Evolutionary conservation across 2,113 vertebrate genomes (phyloP).

Genomic region (Paramormyrops kingsleyae): DNA sequence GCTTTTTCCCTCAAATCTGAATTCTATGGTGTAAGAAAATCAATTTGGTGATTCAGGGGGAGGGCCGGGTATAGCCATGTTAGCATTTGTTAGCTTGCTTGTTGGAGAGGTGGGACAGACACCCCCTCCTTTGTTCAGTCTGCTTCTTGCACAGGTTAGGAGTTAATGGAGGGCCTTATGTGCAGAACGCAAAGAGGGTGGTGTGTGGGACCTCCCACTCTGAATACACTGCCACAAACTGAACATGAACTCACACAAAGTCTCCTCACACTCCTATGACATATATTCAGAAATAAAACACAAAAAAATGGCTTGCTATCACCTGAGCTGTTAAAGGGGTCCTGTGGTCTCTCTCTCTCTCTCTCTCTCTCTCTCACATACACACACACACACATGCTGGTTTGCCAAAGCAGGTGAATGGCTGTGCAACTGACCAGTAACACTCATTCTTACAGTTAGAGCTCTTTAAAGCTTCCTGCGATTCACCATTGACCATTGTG

Average conservation of each 20-base stretch:
- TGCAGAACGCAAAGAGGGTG: conserved; percentile 50
- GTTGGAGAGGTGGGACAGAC: conserved; percentile 62
- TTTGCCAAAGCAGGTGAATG: neutral
- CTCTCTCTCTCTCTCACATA: no score
- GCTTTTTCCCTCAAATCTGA: conserved; percentile 31
- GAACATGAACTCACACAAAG: neutral
- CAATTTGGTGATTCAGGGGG: conserved; percentile 75
- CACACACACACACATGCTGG: neutral
- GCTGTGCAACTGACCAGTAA: neutral
- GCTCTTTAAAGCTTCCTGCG: conserved; percentile 44
- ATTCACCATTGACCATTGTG: conserved; percentile 64
- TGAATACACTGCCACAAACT: neutral
- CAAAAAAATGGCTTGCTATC: neutral
- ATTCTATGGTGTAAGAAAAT: conserved; percentile 76
- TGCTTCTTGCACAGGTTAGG: conserved; percentile 64
- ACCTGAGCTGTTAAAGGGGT: neutral
- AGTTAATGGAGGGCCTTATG: conserved; percentile 69
- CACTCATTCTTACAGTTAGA: neutral
- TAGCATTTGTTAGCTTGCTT: conserved; percentile 82
- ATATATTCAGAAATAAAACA: neutral
- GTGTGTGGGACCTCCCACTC: conserved; percentile 36
- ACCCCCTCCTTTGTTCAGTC: conserved; percentile 63
- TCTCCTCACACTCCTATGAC: neutral
- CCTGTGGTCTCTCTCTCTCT: neutral
- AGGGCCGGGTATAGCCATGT: conserved; percentile 73